A percentile compares a stretch with the other conserved stretches of the same genome.
These are phyloP conservation scores for Corydoras maculifer DNA, from an alignment of 2,113 vertebrate species.

Conservation along the genomic window DNA sequence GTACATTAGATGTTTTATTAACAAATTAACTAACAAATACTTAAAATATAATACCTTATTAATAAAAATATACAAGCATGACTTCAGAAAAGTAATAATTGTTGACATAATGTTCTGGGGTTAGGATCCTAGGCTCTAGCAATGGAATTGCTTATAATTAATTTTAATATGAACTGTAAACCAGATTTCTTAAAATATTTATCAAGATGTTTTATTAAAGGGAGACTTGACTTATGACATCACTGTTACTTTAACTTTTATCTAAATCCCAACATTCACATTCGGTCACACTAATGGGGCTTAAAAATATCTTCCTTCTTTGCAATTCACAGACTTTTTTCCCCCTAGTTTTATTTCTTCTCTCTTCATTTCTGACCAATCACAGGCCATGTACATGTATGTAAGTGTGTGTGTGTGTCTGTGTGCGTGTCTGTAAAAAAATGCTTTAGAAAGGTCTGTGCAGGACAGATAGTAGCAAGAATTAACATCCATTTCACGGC, in stretches of 20 bases:
- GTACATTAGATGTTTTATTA: no score
- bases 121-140: no score
- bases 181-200: no score
- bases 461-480: constrained; percentile 64
- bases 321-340: constrained; percentile 52
- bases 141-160: no score
- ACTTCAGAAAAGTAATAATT: no score
- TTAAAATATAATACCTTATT: no score
- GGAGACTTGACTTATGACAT: background rate
- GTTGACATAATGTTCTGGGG: no score
- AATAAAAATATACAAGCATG: no score
- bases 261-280: constrained; percentile 54
- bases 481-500: constrained; percentile 71
- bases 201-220: no score
- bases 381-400: background rate
- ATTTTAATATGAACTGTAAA: no score
- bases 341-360: background rate
- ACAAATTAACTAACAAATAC: no score
- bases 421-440: constrained; percentile 43
- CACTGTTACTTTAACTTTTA: constrained; percentile 42
- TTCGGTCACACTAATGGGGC: constrained; percentile 51
- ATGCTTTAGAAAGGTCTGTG: constrained; percentile 66
- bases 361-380: constrained; percentile 8
- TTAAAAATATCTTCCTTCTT: constrained; percentile 54
- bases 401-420: constrained; percentile 29